phyloP scores from a whole-genome alignment of 2,113 vertebrate genomes.

The Cnemophilus loriae region DNA sequence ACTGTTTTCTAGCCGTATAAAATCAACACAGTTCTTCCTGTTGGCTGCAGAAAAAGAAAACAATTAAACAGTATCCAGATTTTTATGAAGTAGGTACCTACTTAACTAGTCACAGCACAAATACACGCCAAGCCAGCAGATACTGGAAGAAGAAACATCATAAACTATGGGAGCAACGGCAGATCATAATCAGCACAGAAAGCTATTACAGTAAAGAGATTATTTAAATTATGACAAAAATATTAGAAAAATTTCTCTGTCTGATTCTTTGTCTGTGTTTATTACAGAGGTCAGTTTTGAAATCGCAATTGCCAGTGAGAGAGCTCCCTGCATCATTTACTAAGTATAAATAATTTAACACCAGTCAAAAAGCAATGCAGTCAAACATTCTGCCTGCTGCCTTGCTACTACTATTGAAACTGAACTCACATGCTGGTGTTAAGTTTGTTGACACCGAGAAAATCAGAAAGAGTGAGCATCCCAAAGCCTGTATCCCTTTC shows the following conservation, averaged over 20 bases:
- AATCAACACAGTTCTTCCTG: constrained; percentile 35
- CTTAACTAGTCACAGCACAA: background rate
- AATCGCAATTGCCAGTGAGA: background rate
- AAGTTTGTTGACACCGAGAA: background rate
- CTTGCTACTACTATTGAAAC: background rate
- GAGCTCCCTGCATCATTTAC: background rate
- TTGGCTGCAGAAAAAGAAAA: background rate
- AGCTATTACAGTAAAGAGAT: background rate
- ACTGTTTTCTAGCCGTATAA: background rate
- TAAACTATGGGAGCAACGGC: background rate
- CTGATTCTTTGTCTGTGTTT: background rate
- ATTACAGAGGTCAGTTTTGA: background rate
- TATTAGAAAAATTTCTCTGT: background rate
- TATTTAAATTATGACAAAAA: background rate
- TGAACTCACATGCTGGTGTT: background rate
- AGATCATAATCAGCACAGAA: background rate
- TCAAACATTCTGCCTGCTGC: background rate
- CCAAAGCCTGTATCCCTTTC: background rate
- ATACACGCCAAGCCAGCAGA: background rate
- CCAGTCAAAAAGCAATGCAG: background rate
- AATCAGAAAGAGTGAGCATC: background rate
- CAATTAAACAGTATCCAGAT: background rate
- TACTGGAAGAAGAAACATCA: background rate
- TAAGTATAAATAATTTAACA: background rate
- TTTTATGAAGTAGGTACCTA: background rate